Base-by-base conservation (phyloP, 2,797 vertebrate genomes). In the Sarcoramphus papa region DNA sequence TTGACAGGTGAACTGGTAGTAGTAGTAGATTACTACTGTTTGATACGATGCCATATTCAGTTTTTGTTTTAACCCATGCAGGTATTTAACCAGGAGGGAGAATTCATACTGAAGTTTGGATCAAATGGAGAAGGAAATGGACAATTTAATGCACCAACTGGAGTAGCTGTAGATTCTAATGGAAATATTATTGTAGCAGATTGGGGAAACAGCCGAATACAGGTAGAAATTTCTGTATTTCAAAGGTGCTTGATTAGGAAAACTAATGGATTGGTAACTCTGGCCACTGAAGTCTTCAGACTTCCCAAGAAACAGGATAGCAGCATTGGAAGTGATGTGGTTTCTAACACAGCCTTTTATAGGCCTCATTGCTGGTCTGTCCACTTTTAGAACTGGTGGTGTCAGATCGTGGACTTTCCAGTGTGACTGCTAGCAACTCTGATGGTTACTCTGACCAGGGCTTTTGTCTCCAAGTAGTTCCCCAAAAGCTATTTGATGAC, bases 171-270 rank as follows among this genome's bases (percentile, higher is more conserved):
- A 97, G 99, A 99, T 90, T 97, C 98, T 30, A 99, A 99, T 24
- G 99, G 99, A 54, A 99, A 99, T 98, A 99, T 99, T 97, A 99
- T 99, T 2, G 99, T 99, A 78, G 99, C 99, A 2, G 99, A 99
- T 62, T 99, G 99, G 99, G 99, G 99, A 77, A 99, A 99, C 98
- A 99, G 99, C 97, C 98, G 99, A 92, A 99, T 99, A 98, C 99
- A 99, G 99, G 99, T 99, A 96, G 47, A 51, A 25, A 25, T 62
- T 41, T 91, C 21, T 63, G 6, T 76, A 40, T 63, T 70, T 94
- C 41, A 87, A 17, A 65, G 59, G 19, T 77, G 43, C 76, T 84
- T 77, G 15, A 57, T 86, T 62, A 37, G 69, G 78, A 65, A 85
- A 88, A 60, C 10, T 5, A 43, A 63, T 54, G 27, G 53, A 37